These are phyloP conservation scores for Cryptophagus acutangulus DNA, from an alignment of 2,888 invertebrate species.

Conservation along the genomic window DNA sequence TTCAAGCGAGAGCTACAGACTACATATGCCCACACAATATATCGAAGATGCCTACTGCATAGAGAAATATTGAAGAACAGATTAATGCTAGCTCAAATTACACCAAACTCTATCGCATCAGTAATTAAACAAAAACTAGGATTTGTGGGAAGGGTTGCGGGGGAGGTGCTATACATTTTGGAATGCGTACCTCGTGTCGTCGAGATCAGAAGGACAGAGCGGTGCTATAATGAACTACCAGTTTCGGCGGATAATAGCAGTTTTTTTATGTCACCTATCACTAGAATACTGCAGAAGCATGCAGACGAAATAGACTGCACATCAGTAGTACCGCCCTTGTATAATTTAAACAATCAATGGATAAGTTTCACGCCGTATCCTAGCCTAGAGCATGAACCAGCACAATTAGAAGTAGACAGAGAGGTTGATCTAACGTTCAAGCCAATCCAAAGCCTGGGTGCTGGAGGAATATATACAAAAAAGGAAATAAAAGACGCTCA, in stretches of 20 bases:
- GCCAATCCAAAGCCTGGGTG: constrained; percentile 21
- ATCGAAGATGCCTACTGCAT: constrained; percentile 27
- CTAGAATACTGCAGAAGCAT: constrained; percentile 19
- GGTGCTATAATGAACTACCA: constrained; percentile 29
- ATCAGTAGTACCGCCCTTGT: constrained; percentile 19
- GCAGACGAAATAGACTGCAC: constrained; percentile 21
- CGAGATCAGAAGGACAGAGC: constrained; percentile 15
- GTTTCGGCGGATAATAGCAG: constrained; percentile 23
- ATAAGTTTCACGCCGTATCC: constrained; percentile 16
- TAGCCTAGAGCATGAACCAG: constrained; percentile 8
- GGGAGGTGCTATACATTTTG: constrained; percentile 31
- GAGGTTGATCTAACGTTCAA: constrained; percentile 11
- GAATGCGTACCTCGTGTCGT: constrained; percentile 27
- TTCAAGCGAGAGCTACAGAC: constrained; percentile 19
- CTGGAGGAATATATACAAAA: constrained; percentile 19
- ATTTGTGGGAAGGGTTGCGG: constrained; percentile 26
- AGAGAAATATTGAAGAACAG: constrained; percentile 29
- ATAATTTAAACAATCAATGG: constrained; percentile 21
- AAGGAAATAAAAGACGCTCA: constrained; percentile 20
- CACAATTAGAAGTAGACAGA: constrained; percentile 11
- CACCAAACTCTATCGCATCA: constrained; percentile 28
- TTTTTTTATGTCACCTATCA: constrained; percentile 24
- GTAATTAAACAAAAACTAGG: constrained; percentile 29
- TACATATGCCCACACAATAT: constrained; percentile 26
- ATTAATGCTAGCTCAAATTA: constrained; percentile 22